A percentile compares a stretch with the other conserved stretches of the same genome.
Conservation (phyloP, 2,113 vertebrate species). For the Felis catus region DNA sequence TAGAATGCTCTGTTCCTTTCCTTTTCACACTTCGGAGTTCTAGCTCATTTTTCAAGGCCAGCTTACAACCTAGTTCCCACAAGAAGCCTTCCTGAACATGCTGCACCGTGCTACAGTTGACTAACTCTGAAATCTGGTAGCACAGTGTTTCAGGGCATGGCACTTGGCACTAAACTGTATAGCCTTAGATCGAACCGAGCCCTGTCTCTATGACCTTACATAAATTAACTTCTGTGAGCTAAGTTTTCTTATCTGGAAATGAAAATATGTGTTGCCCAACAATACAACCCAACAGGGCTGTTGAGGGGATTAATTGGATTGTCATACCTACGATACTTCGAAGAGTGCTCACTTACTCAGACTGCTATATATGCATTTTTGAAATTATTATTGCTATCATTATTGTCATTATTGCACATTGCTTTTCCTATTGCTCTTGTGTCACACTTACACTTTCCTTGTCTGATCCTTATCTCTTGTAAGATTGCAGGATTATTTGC, state of each 20-base stretch:
- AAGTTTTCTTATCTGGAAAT: neutral
- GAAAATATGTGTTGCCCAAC: neutral
- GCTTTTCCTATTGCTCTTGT: neutral
- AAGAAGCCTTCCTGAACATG: neutral
- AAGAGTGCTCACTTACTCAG: neutral
- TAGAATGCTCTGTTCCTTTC: neutral
- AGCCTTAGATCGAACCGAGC: neutral
- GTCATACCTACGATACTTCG: neutral
- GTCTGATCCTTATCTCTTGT: neutral
- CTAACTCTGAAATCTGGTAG: neutral
- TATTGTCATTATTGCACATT: neutral
- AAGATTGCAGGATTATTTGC: neutral
- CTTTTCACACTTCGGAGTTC: neutral
- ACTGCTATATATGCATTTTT: neutral
- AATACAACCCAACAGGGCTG: neutral
- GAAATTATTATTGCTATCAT: neutral
- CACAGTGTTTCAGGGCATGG: neutral
- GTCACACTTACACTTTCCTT: neutral
- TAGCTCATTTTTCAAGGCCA: neutral
- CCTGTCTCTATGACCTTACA: neutral
- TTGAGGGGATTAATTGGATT: neutral
- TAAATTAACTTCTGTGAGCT: neutral
- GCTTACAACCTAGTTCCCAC: neutral
- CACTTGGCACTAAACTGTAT: neutral
- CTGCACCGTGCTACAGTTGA: neutral